A percentile compares a stretch with the other conserved stretches of the same genome.
Evolutionary conservation across 2,888 invertebrate species (phyloP).

Genomic region (Tupiocoris notatus): DNA sequence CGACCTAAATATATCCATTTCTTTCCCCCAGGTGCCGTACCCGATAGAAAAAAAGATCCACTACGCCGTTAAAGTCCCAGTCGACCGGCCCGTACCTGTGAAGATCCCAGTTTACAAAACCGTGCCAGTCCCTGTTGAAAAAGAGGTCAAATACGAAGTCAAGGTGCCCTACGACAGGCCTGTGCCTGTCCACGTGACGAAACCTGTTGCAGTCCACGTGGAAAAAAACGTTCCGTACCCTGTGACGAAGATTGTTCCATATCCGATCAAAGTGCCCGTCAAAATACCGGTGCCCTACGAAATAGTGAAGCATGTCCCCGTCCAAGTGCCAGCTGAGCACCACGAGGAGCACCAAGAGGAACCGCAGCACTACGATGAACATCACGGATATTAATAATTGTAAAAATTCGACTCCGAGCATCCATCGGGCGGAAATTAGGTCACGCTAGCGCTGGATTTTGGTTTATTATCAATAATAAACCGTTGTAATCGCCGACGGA

Average conservation of each 20-base stretch:
- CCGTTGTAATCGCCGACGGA: too few species aligned
- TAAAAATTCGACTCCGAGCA: too few species aligned
- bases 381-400: slow-evolving; percentile 1
- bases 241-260: slow-evolving; percentile 58
- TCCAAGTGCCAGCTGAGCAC: slow-evolving; percentile 38
- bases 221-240: slow-evolving; percentile 51
- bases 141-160: slow-evolving; percentile 67
- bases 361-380: slow-evolving; percentile 2
- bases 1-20: too few species aligned
- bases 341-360: slow-evolving; percentile 11
- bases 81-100: slow-evolving; percentile 68
- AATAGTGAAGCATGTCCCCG: slow-evolving; percentile 44
- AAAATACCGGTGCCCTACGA: slow-evolving; percentile 47
- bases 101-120: slow-evolving; percentile 65
- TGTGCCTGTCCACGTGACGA: slow-evolving; percentile 66
- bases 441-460: too few species aligned
- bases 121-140: slow-evolving; percentile 63
- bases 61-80: slow-evolving; percentile 66
- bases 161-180: slow-evolving; percentile 71
- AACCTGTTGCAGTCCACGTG: slow-evolving; percentile 60
- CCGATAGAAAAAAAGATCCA: slow-evolving; percentile 67
- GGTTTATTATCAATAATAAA: too few species aligned
- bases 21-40: slow-evolving; percentile 56
- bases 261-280: slow-evolving; percentile 59
- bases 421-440: too few species aligned